Percentiles rank a stretch among this genome's conserved stretches.
phyloP scores from a whole-genome alignment of 2,797 vertebrate species.

The Limosa lapponica region DNA sequence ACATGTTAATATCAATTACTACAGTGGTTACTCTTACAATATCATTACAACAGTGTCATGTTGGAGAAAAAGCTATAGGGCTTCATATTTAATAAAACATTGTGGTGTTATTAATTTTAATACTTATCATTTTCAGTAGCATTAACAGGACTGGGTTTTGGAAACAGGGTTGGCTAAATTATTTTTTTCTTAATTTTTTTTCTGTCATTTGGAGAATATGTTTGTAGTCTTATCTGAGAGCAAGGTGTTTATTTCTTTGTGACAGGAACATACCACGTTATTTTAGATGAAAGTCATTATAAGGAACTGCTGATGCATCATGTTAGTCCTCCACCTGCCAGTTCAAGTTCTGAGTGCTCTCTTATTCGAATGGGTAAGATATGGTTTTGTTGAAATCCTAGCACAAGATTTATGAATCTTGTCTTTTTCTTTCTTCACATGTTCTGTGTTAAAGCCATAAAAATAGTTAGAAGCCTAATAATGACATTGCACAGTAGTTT shows the following conservation, averaged over 20 bases:
- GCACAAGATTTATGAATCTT: not conserved
- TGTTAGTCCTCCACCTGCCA: constrained; percentile 91
- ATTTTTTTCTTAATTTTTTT: not conserved
- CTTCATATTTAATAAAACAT: not conserved
- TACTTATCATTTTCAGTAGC: not conserved
- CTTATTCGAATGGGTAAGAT: constrained; percentile 96
- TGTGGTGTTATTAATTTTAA: not conserved
- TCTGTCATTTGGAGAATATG: not conserved
- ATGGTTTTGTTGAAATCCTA: not conserved
- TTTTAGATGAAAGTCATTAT: constrained; percentile 96
- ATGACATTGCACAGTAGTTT: not conserved
- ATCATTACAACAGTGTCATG: not conserved
- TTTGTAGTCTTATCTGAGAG: not conserved
- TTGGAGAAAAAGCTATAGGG: not conserved
- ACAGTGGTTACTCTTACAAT: not conserved
- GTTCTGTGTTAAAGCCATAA: not conserved
- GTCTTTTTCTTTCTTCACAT: not conserved
- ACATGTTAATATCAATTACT: not conserved
- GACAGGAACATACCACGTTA: constrained; percentile 89
- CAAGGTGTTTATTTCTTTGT: not conserved
- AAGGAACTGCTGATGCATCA: constrained; percentile 92
- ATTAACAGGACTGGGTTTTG: not conserved
- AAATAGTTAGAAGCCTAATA: not conserved
- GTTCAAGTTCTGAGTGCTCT: constrained; percentile 91
- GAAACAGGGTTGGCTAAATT: not conserved